These are phyloP conservation scores for Cyprinella venusta DNA, from an alignment of 2,797 vertebrate species.

Conservation along the genomic window DNA sequence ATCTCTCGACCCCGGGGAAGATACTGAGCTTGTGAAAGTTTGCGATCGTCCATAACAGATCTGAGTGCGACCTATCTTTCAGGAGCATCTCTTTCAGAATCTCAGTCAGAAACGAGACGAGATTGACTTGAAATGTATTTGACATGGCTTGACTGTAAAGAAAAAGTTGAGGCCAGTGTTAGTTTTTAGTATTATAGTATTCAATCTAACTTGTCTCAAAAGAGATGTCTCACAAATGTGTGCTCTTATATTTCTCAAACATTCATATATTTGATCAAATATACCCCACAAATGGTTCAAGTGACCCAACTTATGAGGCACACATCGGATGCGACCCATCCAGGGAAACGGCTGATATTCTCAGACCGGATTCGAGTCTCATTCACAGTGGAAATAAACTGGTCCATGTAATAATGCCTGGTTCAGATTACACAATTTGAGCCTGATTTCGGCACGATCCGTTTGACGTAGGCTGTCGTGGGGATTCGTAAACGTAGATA, in stretches of 20 bases:
- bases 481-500: no score
- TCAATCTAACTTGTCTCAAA: background rate
- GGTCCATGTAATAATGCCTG: no score
- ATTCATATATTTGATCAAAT: background rate
- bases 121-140: background rate
- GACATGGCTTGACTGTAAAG: background rate
- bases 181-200: background rate
- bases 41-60: background rate
- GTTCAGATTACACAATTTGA: no score
- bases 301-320: background rate
- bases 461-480: no score
- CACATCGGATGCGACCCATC: background rate
- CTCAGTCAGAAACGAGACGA: background rate
- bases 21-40: background rate
- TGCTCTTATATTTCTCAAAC: no score
- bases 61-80: background rate
- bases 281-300: background rate
- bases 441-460: no score
- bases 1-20: slow-evolving; percentile 25
- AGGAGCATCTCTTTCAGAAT: no score
- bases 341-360: background rate
- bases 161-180: background rate
- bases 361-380: background rate
- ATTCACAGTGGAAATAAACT: background rate
- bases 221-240: background rate